Base-by-base conservation (phyloP, 2,113 vertebrate species). In the Elgaria multicarinata region DNA sequence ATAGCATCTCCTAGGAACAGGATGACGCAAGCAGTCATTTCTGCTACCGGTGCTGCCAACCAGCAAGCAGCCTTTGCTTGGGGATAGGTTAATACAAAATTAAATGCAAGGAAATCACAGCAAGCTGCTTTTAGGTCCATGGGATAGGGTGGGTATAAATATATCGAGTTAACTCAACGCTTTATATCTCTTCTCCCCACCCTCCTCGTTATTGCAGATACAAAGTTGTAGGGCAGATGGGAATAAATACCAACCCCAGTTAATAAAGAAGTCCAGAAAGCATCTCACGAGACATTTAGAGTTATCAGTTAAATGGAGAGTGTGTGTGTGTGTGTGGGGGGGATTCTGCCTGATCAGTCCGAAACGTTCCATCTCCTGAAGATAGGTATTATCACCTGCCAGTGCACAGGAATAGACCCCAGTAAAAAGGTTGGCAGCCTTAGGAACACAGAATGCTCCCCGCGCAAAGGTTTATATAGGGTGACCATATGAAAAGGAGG, bases 11-110 rank as follows among this genome's bases (percentile, higher is more conserved):
- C 87, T 7, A 8, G 86, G 66, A 90, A 78, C 78, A 0, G 87
- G 72, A 78, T 83, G 90, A 72, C 71, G 91, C 91, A 67, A 33
- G 92, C 71, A 0, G 4, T 66, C 6, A 44, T 76, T 90, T 77
- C 83, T 9, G 79, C n/a, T 69, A 62, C 85, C 58, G 28, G 78
- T 7, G 71, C 82, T 31, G 85, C 46, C 67, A 24, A 89, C 22
- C 31, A 22, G 79, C n/a, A n/a, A n/a, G 76, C 53, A 4, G 79
- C 22, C 62, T 62, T 64, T 4, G 39, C 77, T 72, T 2, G 28
- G 75, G 1, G 55, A 16, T 72, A 5, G 86, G 64, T 12, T 53
- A 71, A 80, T 80, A 69, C 71, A 46, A 77, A 87, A 87, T 50
- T 31, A 87, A 80, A 87, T 22, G 33, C 46, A 80, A 33, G 12